Percentiles rank a stretch among this genome's conserved stretches.
phyloP scores from a whole-genome alignment of 1,140 invertebrate species.

The Rhynchophorus ferrugineus region DNA sequence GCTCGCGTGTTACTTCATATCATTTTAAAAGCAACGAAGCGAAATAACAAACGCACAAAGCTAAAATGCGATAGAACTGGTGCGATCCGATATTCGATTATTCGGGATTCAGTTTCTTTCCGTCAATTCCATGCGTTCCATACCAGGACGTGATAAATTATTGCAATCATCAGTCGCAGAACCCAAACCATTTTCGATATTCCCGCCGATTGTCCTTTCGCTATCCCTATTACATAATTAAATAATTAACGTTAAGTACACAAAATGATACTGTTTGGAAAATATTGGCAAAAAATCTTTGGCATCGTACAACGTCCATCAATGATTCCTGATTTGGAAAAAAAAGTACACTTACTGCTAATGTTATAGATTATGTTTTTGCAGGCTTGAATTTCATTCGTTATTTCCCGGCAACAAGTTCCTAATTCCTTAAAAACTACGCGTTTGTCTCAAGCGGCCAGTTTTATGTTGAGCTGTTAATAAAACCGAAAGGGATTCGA shows the following conservation, averaged over 20 bases:
- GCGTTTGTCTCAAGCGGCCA: neutral
- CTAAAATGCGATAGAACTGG: too few relatives aligned
- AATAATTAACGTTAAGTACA: slow-evolving; percentile 14
- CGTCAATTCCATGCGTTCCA: too few relatives aligned
- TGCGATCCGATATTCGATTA: too few relatives aligned
- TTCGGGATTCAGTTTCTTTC: too few relatives aligned
- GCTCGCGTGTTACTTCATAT: too few relatives aligned
- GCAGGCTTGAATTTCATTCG: neutral
- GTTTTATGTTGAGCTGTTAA: neutral
- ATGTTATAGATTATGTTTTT: neutral
- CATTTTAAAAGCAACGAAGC: too few relatives aligned
- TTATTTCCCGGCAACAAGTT: neutral
- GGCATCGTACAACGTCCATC: slow-evolving; percentile 16
- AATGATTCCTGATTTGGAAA: slow-evolving; percentile 16
- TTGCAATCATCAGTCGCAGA: neutral
- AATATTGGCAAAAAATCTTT: slow-evolving; percentile 19
- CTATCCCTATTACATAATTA: neutral
- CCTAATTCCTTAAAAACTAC: neutral
- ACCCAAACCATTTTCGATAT: neutral
- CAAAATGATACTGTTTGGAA: slow-evolving; percentile 10
- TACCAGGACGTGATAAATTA: too few relatives aligned
- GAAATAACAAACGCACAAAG: too few relatives aligned
- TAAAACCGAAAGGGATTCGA: neutral
- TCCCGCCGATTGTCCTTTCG: neutral
- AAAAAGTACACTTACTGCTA: slow-evolving; percentile 4